A percentile compares a stretch with the other conserved stretches of the same genome.
Conservation (phyloP, 2,888 invertebrate species). For the Hecatera dysodea region DNA sequence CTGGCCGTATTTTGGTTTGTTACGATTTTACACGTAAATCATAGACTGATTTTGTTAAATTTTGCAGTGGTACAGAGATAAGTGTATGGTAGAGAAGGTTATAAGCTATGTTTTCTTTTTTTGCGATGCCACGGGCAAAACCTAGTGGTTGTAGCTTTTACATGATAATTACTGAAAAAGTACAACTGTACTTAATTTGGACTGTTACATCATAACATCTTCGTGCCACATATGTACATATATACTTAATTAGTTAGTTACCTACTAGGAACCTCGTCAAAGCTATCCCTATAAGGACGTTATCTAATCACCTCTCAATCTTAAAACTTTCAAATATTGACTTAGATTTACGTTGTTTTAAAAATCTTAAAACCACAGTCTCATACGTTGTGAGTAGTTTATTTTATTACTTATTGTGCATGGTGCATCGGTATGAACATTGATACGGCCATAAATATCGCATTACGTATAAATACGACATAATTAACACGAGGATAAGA, state of each 20-base stretch:
- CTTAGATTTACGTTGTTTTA: slow-evolving; percentile 6
- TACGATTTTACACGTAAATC: no score
- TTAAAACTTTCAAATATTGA: not conserved
- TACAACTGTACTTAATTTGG: no score
- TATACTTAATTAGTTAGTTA: no score
- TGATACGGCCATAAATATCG: slow-evolving; percentile 39
- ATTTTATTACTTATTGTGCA: slow-evolving; percentile 21
- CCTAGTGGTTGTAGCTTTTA: no score
- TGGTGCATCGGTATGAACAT: slow-evolving; percentile 33
- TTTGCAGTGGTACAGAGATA: no score
- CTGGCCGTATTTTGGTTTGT: no score
- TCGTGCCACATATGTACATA: no score
- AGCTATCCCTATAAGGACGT: not conserved
- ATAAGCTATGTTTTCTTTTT: no score
- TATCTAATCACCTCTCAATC: not conserved
- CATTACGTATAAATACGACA: not conserved
- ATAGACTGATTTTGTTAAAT: no score
- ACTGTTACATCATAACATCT: not conserved
- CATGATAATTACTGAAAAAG: no score
- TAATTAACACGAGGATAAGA: slow-evolving; percentile 29
- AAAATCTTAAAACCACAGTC: not conserved
- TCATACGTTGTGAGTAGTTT: not conserved
- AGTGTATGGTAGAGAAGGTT: no score
- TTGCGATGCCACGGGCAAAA: no score
- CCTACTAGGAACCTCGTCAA: not conserved